A percentile compares a stretch with the other conserved stretches of the same genome.
These are phyloP conservation scores for Callyntrura sp. DNA, from an alignment of 2,888 invertebrate species.

Conservation along the genomic window DNA sequence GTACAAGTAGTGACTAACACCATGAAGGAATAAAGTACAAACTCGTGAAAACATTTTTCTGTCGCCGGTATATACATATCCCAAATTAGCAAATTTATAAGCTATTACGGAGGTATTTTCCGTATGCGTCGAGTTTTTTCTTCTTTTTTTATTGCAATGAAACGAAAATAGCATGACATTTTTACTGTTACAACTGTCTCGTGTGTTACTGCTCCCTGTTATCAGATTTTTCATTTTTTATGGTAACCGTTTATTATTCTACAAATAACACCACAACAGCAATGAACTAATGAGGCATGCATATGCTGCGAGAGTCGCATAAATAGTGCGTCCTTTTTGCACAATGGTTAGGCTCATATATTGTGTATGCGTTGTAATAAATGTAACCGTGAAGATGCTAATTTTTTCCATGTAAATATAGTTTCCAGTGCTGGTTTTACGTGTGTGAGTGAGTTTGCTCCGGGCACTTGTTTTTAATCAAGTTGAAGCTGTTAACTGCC, in stretches of 20 bases:
- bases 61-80: slow-evolving; percentile 6
- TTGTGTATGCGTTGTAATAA: not conserved
- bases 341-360: not conserved
- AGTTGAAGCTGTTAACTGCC: not conserved
- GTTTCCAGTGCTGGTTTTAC: no score
- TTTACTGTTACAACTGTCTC: slow-evolving; percentile 21
- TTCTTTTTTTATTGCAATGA: not conserved
- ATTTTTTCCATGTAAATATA: no score
- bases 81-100: no score
- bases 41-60: not conserved
- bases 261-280: not conserved
- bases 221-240: slow-evolving; percentile 35
- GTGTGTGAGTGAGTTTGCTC: not conserved
- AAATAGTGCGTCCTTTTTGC: no score
- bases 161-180: slow-evolving; percentile 5
- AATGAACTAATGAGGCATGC: not conserved
- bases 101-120: not conserved
- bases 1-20: no score
- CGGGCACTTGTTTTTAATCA: not conserved
- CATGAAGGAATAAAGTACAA: no score
- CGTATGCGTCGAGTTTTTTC: not conserved
- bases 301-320: not conserved
- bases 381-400: no score
- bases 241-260: not conserved
- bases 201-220: not conserved